These are phyloP conservation scores for Ascaphus truei DNA, from an alignment of 2,113 vertebrate genomes.

Conservation along the genomic window DNA sequence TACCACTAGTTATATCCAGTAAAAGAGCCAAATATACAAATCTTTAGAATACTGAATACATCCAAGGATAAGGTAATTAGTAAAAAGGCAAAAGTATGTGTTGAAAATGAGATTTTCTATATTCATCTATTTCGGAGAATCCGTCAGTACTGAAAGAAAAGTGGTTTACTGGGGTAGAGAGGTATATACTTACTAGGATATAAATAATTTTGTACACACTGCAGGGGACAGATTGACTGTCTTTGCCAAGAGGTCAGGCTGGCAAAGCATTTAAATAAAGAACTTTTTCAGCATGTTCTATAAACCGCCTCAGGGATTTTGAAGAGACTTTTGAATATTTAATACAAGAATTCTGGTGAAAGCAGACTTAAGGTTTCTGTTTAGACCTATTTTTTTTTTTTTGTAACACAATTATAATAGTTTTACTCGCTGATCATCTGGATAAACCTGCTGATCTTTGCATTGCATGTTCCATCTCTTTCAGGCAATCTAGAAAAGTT, in stretches of 20 bases:
- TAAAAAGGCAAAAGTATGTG: too few relatives aligned
- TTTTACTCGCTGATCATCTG: constrained; percentile 3
- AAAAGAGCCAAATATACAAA: too few relatives aligned
- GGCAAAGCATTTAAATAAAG: constrained; percentile 32
- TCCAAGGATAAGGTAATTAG: too few relatives aligned
- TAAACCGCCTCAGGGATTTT: constrained; percentile 31
- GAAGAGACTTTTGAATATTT: constrained; percentile 37
- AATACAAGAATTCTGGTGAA: constrained; percentile 20
- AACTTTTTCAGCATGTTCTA: constrained; percentile 32
- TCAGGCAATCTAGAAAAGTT: not conserved
- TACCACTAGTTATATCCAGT: too few relatives aligned
- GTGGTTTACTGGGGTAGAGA: too few relatives aligned
- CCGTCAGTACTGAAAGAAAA: too few relatives aligned
- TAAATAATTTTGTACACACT: constrained; percentile 30
- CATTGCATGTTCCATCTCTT: not conserved
- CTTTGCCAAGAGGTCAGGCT: constrained; percentile 33
- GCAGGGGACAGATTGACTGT: constrained; percentile 33
- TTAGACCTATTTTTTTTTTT: constrained; percentile 1
- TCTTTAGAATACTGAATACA: too few relatives aligned
- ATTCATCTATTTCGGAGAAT: too few relatives aligned
- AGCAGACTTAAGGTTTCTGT: constrained; percentile 11
- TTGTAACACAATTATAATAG: constrained; percentile 19
- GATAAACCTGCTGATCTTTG: constrained; percentile 27
- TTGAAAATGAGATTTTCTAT: too few relatives aligned
- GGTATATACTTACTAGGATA: constrained; percentile 4